Conservation (phyloP, 2,797 vertebrate genomes). For the Lagocephalus sceleratus region DNA sequence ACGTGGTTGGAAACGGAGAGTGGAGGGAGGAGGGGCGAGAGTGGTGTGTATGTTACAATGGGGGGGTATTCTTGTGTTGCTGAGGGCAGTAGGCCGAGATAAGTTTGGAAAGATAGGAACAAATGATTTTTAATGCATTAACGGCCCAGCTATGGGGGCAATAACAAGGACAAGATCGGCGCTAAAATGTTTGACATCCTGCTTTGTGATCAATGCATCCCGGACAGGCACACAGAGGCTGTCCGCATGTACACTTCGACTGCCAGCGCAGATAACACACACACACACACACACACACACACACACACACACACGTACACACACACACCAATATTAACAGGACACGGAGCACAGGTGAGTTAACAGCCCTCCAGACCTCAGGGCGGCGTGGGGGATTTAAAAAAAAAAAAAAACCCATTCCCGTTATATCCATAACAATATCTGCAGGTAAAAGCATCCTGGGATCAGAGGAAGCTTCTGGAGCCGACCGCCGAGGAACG, state of each 20-base stretch:
- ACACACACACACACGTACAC: constrained; percentile 41
- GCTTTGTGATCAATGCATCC: constrained; percentile 77
- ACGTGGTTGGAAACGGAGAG: constrained; percentile 64
- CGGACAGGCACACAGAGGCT: constrained; percentile 58
- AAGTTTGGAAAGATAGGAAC: constrained; percentile 83
- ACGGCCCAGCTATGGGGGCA: constrained; percentile 78
- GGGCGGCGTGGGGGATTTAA: constrained; percentile 55
- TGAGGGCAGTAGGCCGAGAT: constrained; percentile 76
- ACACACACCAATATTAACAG: constrained; percentile 32
- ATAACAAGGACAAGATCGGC: constrained; percentile 77
- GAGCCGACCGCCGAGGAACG: constrained; percentile 60
- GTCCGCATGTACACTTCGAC: constrained; percentile 54
- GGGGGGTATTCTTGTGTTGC: constrained; percentile 82
- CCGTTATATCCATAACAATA: constrained; percentile 70
- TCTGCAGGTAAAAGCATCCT: constrained; percentile 75
- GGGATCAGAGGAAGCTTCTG: constrained; percentile 68
- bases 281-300: constrained; percentile 22
- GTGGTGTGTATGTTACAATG: constrained; percentile 61
- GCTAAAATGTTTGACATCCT: constrained; percentile 87
- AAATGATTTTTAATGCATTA: constrained; percentile 94
- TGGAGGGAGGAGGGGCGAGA: constrained; percentile 57
- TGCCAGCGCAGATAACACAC: constrained; percentile 62
- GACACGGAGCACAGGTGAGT: constrained; percentile 55
- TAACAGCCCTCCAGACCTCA: constrained; percentile 62
- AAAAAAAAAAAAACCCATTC: constrained; percentile 68